phyloP scores from a whole-genome alignment of 1,140 invertebrate genomes.

The Drosophila triauraria region DNA sequence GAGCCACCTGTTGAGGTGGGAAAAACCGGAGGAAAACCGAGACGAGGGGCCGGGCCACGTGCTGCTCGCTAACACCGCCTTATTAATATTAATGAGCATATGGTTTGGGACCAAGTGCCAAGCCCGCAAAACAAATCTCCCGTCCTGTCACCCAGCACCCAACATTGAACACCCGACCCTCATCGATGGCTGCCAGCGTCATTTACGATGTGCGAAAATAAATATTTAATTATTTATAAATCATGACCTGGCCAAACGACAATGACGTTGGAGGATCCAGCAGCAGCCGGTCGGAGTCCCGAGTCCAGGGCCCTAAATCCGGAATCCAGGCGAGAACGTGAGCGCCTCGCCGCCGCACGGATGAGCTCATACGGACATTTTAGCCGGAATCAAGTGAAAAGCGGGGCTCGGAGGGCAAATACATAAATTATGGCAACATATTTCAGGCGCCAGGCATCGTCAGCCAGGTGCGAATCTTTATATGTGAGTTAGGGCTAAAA shows the following conservation, averaged over 20 bases:
- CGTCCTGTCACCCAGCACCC: neutral
- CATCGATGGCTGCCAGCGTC: conserved; percentile 57
- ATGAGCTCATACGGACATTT: conserved; percentile 31
- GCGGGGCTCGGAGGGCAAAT: conserved; percentile 21
- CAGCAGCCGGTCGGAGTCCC: neutral
- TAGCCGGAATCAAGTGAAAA: conserved; percentile 19
- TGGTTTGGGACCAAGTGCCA: conserved; percentile 51
- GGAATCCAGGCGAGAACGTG: conserved; percentile 28
- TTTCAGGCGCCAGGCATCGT: conserved; percentile 5
- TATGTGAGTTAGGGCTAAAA: neutral
- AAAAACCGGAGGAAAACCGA: neutral
- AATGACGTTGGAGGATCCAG: conserved; percentile 11
- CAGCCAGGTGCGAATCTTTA: conserved; percentile 13
- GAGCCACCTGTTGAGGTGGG: conserved; percentile 74
- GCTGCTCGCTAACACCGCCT: conserved; percentile 48
- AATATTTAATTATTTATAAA: conserved; percentile 84
- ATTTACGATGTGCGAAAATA: conserved; percentile 79
- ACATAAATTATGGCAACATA: conserved; percentile 54
- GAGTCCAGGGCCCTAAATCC: conserved; percentile 2
- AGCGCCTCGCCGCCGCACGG: conserved; percentile 11
- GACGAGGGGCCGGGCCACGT: conserved; percentile 23
- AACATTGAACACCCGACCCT: conserved; percentile 6
- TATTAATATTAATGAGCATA: conserved; percentile 81
- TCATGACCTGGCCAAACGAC: conserved; percentile 65
- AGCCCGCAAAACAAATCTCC: conserved; percentile 21